Evolutionary conservation across 2,113 vertebrate species (phyloP), one percentile per base, ranked within the genome.

Genomic region (Porphyrio hochstetteri): DNA sequence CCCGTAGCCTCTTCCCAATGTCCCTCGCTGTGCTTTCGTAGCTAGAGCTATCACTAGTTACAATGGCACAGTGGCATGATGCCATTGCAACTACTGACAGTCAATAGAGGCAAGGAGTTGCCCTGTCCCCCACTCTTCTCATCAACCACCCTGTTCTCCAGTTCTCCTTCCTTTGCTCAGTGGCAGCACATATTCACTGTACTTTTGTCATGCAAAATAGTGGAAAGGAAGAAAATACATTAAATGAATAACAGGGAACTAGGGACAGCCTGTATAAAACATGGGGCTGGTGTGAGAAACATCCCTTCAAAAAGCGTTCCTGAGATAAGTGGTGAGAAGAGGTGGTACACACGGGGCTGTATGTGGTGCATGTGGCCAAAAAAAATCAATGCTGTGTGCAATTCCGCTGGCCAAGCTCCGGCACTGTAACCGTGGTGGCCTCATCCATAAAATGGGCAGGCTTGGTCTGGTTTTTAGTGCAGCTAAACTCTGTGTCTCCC

Each of bases 341-440:
- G 0, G 1, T 9, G 7, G 36, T 7, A 13, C 0, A 1, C 19
- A 4, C 25, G 15, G 29, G 20, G 56, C 61, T n/a, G 64, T 0
- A 1, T 46, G 50, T 33, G 8, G 1, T 13, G 25, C 50, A 1
- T 5, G 16, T 2, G 27, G 40, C 35, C 71, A 61, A 9, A 6
- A 14, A 14, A 38, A 38, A 35, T 16, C 83, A 35, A 13, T 3
- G 10, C 15, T 2, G 2, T 9, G 16, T 50, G 60, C 27, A 6
- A 14, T 59, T 35, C 23, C 15, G 4, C 19, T 7, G 18, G 28
- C 33, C 11, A 9, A 28, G 48, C 70, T 40, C 19, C 5, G 57
- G 15, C 38, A 0, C 7, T 48, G 1, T 9, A 68, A 31, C 5
- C 69, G 28, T 11, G 23, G 7, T 65, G 48, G 24, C 68, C n/a